Percentiles rank a stretch among this genome's conserved stretches.
Evolutionary conservation across 2,113 vertebrate genomes (phyloP).

Genomic region (Mirza zaza): DNA sequence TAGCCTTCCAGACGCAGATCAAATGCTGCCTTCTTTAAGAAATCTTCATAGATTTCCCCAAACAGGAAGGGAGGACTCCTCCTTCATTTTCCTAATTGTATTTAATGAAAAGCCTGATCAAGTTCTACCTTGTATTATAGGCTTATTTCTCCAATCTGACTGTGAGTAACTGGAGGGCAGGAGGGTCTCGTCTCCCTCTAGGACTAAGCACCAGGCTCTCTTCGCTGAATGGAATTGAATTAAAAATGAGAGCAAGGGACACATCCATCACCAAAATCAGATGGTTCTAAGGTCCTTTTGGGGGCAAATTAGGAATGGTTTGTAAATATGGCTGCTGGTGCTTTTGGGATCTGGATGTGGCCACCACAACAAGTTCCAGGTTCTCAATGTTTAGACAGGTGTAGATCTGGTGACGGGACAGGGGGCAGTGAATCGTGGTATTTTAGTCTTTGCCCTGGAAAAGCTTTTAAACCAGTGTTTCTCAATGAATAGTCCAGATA

Average conservation of each 20-base stretch:
- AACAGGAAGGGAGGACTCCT: not conserved
- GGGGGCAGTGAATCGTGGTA: not conserved
- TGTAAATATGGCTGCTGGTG: not conserved
- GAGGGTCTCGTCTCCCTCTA: not conserved
- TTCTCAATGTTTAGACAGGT: not conserved
- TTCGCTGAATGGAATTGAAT: constrained; percentile 6
- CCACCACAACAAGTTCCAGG: not conserved
- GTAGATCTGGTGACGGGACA: not conserved
- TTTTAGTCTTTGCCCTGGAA: not conserved
- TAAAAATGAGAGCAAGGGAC: not conserved
- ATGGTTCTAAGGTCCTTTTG: not conserved
- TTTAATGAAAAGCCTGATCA: not conserved
- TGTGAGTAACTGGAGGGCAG: not conserved
- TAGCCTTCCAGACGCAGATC: not conserved
- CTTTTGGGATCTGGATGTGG: not conserved
- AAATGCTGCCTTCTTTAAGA: not conserved
- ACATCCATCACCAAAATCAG: not conserved
- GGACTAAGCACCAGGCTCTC: not conserved
- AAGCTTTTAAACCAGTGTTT: not conserved
- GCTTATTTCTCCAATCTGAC: not conserved
- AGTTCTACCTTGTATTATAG: not conserved
- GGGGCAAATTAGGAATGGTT: not conserved
- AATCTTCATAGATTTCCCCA: not conserved
- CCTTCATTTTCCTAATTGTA: not conserved
- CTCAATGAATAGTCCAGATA: not conserved